A percentile compares a stretch with the other conserved stretches of the same genome.
These are phyloP conservation scores for Callopanchax toddi DNA, from an alignment of 2,113 vertebrate species.

Conservation along the genomic window DNA sequence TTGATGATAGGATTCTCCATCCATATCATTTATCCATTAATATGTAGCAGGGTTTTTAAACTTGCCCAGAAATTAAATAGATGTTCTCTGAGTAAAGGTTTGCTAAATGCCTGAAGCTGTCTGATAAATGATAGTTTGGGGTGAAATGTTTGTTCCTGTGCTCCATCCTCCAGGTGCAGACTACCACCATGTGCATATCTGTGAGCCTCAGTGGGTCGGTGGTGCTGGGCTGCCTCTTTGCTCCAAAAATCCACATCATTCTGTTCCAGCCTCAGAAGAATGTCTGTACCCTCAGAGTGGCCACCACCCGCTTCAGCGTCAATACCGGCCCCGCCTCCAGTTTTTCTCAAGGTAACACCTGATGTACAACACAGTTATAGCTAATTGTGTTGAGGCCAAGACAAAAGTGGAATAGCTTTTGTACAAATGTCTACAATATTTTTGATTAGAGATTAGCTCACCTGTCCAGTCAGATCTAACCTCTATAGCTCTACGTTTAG, in stretches of 20 bases:
- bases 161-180: slow-evolving; percentile 87
- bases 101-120: not conserved
- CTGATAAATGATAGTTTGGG: not conserved
- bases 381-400: too few relatives aligned
- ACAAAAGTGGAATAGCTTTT: too few relatives aligned
- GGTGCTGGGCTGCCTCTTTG: slow-evolving; percentile 94
- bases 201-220: slow-evolving; percentile 97
- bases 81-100: not conserved
- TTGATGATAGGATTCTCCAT: not conserved
- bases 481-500: not conserved
- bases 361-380: not conserved
- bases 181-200: slow-evolving; percentile 98
- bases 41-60: too few relatives aligned
- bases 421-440: too few relatives aligned
- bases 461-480: not conserved
- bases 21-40: not conserved
- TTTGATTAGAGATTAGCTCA: not conserved
- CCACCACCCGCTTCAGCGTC: slow-evolving; percentile 89
- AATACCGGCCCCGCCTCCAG: slow-evolving; percentile 84
- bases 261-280: slow-evolving; percentile 99
- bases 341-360: slow-evolving; percentile 85
- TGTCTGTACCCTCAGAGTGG: slow-evolving; percentile 87
- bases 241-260: slow-evolving; percentile 97
- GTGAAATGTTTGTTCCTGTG: slow-evolving; percentile 2
- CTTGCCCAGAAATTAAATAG: too few relatives aligned